phyloP scores from a whole-genome alignment of 1,140 invertebrate genomes.

The Ceratina japonica region DNA sequence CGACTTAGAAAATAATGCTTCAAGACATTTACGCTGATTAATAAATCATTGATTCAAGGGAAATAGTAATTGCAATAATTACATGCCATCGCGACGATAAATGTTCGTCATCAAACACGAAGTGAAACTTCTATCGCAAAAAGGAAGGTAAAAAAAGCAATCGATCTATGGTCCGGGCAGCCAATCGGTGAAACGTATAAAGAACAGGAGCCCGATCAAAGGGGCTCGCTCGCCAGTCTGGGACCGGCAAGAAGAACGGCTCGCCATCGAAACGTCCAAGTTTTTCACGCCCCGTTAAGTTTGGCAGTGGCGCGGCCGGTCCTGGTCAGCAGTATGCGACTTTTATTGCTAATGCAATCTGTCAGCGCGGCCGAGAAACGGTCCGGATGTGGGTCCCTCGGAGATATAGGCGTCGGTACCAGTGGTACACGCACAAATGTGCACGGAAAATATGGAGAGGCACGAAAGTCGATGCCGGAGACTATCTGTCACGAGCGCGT shows the following conservation, averaged over 20 bases:
- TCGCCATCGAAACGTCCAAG: constrained; percentile 48
- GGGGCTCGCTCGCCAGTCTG: too few relatives aligned
- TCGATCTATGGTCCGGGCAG: neutral
- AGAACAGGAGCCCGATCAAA: neutral
- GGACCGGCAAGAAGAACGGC: neutral
- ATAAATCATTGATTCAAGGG: too few relatives aligned
- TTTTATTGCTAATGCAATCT: constrained; percentile 66
- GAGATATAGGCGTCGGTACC: neutral
- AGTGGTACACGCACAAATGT: neutral
- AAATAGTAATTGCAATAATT: too few relatives aligned
- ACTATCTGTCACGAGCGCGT: constrained; percentile 54
- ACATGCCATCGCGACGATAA: too few relatives aligned
- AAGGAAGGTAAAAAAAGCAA: neutral
- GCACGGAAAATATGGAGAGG: constrained; percentile 50
- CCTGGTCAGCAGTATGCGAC: constrained; percentile 39
- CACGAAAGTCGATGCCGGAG: constrained; percentile 21
- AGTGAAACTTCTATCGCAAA: neutral
- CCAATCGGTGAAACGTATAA: neutral
- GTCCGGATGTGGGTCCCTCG: neutral
- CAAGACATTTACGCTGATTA: too few relatives aligned
- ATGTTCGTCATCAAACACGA: neutral
- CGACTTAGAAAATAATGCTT: too few relatives aligned
- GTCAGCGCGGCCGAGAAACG: constrained; percentile 39
- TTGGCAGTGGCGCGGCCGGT: constrained; percentile 14
- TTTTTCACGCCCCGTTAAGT: constrained; percentile 63